Conservation (phyloP, 2,113 vertebrate genomes). For the Albula goreensis region DNA sequence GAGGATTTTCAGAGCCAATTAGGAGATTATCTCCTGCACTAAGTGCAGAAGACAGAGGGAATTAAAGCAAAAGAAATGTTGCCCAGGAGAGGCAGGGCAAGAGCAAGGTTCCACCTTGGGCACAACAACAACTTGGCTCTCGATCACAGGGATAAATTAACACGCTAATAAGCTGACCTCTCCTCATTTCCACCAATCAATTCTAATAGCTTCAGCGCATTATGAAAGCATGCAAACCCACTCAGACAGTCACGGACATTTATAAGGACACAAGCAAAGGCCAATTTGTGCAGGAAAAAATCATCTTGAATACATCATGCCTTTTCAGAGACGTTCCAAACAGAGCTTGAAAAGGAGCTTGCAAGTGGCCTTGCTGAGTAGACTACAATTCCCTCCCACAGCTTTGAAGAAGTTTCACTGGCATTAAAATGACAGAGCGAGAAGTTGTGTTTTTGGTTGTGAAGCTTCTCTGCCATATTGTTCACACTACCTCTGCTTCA, state of each 20-base stretch:
- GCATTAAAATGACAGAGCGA: not conserved
- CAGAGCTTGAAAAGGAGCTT: not conserved
- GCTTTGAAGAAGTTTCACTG: not conserved
- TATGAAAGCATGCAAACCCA: not conserved
- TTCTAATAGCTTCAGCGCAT: not conserved
- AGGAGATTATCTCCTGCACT: slow-evolving; percentile 30
- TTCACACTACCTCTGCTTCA: not conserved
- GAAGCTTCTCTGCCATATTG: not conserved
- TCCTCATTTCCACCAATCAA: slow-evolving; percentile 25
- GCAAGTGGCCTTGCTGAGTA: not conserved
- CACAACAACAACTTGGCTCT: not conserved
- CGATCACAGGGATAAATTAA: slow-evolving; percentile 12
- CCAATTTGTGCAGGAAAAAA: not conserved
- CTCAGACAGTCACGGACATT: not conserved
- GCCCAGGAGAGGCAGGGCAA: slow-evolving; percentile 13
- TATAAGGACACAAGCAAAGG: not conserved
- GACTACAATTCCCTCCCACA: not conserved
- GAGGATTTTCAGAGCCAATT: slow-evolving; percentile 20
- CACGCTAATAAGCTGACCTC: slow-evolving; percentile 20
- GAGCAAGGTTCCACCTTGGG: not conserved
- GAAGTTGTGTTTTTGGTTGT: not conserved
- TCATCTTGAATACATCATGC: not conserved
- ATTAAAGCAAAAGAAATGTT: slow-evolving; percentile 31
- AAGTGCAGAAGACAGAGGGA: slow-evolving; percentile 28
- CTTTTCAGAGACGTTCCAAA: not conserved